Conservation (phyloP, 2,113 vertebrate genomes). For the Acrocephalus kingi region DNA sequence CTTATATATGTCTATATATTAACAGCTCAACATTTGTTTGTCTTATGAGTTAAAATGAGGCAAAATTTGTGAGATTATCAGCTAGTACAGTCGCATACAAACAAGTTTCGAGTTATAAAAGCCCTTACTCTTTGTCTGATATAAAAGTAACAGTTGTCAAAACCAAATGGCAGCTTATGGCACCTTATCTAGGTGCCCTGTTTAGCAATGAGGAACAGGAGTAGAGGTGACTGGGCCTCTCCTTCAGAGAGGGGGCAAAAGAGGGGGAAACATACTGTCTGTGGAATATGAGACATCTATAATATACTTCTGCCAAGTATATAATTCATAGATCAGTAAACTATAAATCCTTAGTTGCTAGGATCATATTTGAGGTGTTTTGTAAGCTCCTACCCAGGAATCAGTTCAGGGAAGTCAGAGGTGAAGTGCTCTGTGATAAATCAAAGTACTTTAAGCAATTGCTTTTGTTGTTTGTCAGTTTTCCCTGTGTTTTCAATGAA, state of each 20-base stretch:
- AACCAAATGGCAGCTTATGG: not conserved
- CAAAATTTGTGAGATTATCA: not conserved
- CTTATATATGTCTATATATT: not conserved
- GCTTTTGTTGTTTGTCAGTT: not conserved
- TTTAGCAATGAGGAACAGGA: conserved; percentile 17
- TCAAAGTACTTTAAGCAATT: conserved; percentile 9
- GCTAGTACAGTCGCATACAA: not conserved
- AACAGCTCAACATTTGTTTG: not conserved
- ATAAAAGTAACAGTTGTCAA: not conserved
- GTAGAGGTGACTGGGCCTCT: not conserved
- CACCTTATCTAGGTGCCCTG: conserved; percentile 13
- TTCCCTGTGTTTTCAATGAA: conserved; percentile 13
- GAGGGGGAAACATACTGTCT: not conserved
- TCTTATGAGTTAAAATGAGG: not conserved
- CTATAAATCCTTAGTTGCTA: not conserved
- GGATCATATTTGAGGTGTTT: not conserved
- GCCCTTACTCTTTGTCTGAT: not conserved
- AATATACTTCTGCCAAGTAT: not conserved
- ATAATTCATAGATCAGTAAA: not conserved
- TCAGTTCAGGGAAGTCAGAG: not conserved
- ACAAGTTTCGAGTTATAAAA: not conserved
- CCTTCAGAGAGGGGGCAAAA: not conserved
- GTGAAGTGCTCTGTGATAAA: not conserved
- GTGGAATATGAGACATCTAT: not conserved
- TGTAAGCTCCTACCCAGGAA: not conserved